These are phyloP conservation scores for Cotesia vestalis DNA, from an alignment of 1,140 invertebrate genomes.

Conservation along the genomic window DNA sequence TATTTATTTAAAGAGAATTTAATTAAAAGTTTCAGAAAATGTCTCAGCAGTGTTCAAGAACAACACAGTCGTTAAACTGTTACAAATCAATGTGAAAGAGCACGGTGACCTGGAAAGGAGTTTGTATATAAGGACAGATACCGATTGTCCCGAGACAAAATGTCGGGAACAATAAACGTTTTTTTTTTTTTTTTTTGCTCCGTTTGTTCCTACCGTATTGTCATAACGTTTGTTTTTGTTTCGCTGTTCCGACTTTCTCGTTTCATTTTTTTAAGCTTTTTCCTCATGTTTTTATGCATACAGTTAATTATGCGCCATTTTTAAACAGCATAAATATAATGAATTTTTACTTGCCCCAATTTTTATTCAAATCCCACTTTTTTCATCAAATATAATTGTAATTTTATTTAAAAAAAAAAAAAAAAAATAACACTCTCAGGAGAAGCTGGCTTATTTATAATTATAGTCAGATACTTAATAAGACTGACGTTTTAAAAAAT, in stretches of 20 bases:
- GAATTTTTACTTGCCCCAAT: too few species aligned
- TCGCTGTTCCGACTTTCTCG: not conserved
- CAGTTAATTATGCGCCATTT: too few species aligned
- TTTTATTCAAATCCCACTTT: too few species aligned
- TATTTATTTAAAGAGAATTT: not conserved
- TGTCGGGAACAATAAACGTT: conserved; percentile 18
- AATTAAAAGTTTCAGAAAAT: too few species aligned
- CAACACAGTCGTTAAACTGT: not conserved
- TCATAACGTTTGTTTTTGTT: conserved; percentile 4
- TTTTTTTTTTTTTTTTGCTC: conserved; percentile 15
- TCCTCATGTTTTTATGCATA: too few species aligned
- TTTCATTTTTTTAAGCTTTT: conserved; percentile 2
- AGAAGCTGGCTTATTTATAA: too few species aligned
- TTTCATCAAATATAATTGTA: too few species aligned
- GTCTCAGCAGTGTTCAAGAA: not conserved
- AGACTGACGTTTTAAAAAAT: too few species aligned
- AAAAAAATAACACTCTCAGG: too few species aligned
- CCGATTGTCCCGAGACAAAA: conserved; percentile 12
- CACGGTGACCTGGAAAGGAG: conserved; percentile 20
- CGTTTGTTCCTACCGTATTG: not conserved
- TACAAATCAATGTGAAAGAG: conserved; percentile 19
- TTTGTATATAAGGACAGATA: conserved; percentile 11
- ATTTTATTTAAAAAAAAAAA: too few species aligned
- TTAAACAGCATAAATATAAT: too few species aligned
- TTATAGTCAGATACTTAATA: too few species aligned